Evolutionary conservation across 2,797 vertebrate genomes (phyloP).

Genomic region (Gorsachius magnificus): DNA sequence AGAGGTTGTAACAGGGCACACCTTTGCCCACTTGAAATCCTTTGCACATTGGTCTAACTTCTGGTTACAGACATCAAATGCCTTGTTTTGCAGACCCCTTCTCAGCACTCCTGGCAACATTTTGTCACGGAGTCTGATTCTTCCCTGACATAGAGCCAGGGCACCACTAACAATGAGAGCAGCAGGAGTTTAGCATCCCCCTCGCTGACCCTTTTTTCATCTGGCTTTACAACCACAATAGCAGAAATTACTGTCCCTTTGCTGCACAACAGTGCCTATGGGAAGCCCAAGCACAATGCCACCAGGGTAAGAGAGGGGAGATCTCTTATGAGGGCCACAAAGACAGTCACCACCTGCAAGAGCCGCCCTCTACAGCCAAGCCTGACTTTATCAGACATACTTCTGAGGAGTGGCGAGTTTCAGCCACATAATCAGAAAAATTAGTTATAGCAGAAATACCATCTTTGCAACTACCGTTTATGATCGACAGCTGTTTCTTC

Average conservation of each 20-base stretch:
- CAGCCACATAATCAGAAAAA: neutral
- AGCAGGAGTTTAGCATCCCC: neutral
- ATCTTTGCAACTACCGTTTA: neutral
- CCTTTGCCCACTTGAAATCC: neutral
- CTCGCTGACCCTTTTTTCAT: neutral
- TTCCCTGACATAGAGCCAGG: accelerated
- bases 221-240: neutral
- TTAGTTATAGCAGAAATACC: neutral
- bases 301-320: neutral
- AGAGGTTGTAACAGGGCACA: neutral
- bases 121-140: neutral
- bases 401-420: neutral
- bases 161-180: neutral
- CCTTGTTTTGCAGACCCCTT: neutral
- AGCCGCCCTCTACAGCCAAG: neutral
- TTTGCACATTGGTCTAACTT: neutral
- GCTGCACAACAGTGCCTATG: neutral
- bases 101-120: neutral
- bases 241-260: neutral
- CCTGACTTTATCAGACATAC: neutral
- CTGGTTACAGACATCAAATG: neutral
- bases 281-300: neutral
- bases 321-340: neutral
- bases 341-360: neutral
- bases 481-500: neutral